phyloP scores from a whole-genome alignment of 92 coral and sea anemone genomes.

The Palythoa heliodiscus region DNA sequence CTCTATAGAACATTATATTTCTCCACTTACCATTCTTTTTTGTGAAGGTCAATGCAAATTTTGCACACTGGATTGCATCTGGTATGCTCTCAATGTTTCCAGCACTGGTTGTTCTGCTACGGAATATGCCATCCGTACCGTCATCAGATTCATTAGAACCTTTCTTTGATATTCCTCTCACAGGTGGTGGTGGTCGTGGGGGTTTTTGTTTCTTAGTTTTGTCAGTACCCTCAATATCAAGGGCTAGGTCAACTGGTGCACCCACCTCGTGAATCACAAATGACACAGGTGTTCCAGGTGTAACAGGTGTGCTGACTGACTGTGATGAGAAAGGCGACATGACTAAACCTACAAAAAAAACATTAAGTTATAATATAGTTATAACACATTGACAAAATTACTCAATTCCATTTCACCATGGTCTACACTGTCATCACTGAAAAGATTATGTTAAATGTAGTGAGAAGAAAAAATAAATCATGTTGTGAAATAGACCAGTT shows the following conservation, averaged over 20 bases:
- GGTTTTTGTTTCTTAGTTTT: slow-evolving; percentile 68
- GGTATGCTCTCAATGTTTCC: slow-evolving; percentile 54
- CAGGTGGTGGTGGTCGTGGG: slow-evolving; percentile 77
- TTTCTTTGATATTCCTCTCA: slow-evolving; percentile 53
- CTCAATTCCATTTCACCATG: no score
- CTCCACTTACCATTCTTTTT: slow-evolving; percentile 79
- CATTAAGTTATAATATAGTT: background rate
- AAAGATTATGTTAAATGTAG: no score
- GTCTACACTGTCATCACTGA: no score
- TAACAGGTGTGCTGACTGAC: slow-evolving; percentile 60
- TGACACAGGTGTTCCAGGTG: slow-evolving; percentile 77
- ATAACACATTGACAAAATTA: no score
- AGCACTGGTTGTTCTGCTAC: slow-evolving; percentile 53
- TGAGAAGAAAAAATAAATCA: no score
- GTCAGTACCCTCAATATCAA: slow-evolving; percentile 47
- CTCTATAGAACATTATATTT: no score
- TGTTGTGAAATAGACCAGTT: no score
- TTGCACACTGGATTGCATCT: slow-evolving; percentile 81
- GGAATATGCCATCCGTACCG: slow-evolving; percentile 48
- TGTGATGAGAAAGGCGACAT: slow-evolving; percentile 61
- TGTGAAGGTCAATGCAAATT: slow-evolving; percentile 92
- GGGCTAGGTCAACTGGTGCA: slow-evolving; percentile 38
- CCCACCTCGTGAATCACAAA: slow-evolving; percentile 63
- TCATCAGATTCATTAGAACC: slow-evolving; percentile 61
- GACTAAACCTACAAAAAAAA: slow-evolving; percentile 56